Evolutionary conservation across 2,113 vertebrate genomes (phyloP).

Genomic region (Vicugna pacos): DNA sequence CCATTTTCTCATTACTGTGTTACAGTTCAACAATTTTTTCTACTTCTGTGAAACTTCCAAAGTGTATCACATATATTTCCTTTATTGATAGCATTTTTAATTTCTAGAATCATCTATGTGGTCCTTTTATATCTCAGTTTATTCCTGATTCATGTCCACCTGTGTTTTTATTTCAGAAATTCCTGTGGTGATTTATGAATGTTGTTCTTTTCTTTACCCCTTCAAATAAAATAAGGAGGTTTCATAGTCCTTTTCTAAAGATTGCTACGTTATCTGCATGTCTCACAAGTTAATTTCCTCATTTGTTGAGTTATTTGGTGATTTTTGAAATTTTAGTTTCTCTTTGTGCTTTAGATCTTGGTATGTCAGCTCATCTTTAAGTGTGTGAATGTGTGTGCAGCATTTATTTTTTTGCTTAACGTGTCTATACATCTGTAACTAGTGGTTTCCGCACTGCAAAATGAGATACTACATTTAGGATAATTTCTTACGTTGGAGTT

Average conservation of each 20-base stretch:
- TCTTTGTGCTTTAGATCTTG: not conserved
- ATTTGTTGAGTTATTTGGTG: not conserved
- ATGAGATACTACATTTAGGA: not conserved
- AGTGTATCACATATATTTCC: not conserved
- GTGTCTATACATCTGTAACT: not conserved
- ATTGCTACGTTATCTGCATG: not conserved
- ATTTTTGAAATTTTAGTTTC: not conserved
- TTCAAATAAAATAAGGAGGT: not conserved
- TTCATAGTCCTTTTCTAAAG: not conserved
- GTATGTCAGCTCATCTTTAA: not conserved
- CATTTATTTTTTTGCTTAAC: not conserved
- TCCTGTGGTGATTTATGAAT: not conserved
- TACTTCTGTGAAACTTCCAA: not conserved
- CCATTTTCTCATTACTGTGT: not conserved
- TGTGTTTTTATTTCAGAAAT: conserved; percentile 6
- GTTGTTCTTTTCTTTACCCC: not conserved
- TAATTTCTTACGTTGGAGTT: not conserved
- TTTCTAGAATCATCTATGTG: not conserved
- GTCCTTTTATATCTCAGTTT: not conserved
- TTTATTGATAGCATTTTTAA: not conserved
- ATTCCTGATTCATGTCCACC: not conserved
- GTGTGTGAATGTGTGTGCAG: not conserved
- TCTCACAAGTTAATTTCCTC: not conserved
- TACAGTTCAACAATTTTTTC: not conserved
- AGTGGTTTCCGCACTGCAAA: not conserved